Percentiles rank a stretch among this genome's conserved stretches.
Conservation (phyloP, 2,888 invertebrate species). For the Hydrotaea diabolus region DNA sequence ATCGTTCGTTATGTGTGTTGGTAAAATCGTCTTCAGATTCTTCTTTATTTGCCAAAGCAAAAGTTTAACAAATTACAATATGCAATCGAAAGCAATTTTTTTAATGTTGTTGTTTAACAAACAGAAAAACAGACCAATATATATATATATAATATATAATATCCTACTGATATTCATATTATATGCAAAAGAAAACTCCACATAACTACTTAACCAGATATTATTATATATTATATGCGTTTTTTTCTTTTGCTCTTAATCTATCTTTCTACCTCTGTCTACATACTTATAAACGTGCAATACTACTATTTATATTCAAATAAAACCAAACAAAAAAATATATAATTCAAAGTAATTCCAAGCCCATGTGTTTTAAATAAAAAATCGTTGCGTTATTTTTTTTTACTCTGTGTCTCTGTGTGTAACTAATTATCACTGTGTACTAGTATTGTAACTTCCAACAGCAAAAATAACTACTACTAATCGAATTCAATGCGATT, state of each 20-base stretch:
- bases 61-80: neutral
- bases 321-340: neutral
- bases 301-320: neutral
- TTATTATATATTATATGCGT: constrained; percentile 39
- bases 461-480: neutral
- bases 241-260: constrained; percentile 27
- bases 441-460: constrained; percentile 3
- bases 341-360: constrained; percentile 33
- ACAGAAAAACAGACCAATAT: constrained; percentile 25
- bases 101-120: neutral
- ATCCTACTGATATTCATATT: constrained; percentile 51
- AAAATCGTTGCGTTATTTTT: constrained; percentile 1
- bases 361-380: constrained; percentile 22
- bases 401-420: neutral
- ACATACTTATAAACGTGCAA: constrained; percentile 28
- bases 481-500: neutral
- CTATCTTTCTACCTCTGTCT: neutral
- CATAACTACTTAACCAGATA: constrained; percentile 68
- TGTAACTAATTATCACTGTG: constrained; percentile 3
- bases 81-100: neutral
- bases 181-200: constrained; percentile 4
- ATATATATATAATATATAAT: neutral
- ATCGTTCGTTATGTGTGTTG: neutral
- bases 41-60: neutral
- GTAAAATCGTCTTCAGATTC: neutral